These are phyloP conservation scores for Orgyia antiqua DNA, from an alignment of 2,888 invertebrate genomes.

Conservation along the genomic window DNA sequence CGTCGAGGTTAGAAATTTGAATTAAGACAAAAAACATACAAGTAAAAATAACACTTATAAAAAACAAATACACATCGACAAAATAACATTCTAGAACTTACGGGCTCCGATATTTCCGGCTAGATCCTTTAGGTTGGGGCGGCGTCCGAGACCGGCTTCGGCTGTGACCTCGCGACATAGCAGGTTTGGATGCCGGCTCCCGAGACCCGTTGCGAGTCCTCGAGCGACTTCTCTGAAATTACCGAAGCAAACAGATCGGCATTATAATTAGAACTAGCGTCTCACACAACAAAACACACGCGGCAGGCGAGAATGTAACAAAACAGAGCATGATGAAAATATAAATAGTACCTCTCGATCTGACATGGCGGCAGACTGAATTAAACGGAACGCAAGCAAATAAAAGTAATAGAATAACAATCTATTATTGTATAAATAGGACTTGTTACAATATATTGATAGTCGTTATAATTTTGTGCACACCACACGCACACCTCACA, in stretches of 20 bases:
- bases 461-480: no score
- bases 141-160: constrained; percentile 74
- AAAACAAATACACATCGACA: constrained; percentile 8
- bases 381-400: constrained; percentile 38
- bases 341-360: constrained; percentile 72
- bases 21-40: constrained; percentile 10
- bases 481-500: no score
- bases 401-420: constrained; percentile 46
- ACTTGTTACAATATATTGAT: constrained; percentile 35
- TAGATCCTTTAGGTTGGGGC: constrained; percentile 68
- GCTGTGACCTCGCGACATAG: constrained; percentile 67
- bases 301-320: constrained; percentile 37
- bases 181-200: constrained; percentile 60
- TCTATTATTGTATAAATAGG: constrained; percentile 47
- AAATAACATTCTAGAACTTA: constrained; percentile 38
- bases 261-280: constrained; percentile 29
- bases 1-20: constrained; percentile 53
- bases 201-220: constrained; percentile 72
- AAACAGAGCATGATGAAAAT: constrained; percentile 32
- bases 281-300: constrained; percentile 57
- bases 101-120: constrained; percentile 73
- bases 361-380: constrained; percentile 54
- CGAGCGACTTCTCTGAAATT: constrained; percentile 72
- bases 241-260: constrained; percentile 30
- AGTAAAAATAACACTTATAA: constrained; percentile 1